Base-by-base conservation (phyloP, 1,140 invertebrate species). In the Heliothis virescens region DNA sequence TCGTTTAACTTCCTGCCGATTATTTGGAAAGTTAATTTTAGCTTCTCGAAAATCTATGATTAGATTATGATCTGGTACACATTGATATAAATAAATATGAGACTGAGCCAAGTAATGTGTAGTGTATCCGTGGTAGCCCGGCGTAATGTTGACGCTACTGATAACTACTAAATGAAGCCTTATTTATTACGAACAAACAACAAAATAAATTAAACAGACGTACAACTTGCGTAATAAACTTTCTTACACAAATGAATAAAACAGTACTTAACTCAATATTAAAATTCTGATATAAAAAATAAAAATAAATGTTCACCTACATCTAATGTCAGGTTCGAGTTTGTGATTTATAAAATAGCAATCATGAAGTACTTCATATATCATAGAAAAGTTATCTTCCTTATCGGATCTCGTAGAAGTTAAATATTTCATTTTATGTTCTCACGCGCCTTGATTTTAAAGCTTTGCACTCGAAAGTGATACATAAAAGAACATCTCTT, bases 191-290 rank as follows among this genome's bases (percentile, higher is more conserved):
- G 73, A 41, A 83, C 65, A 85, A 85, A 77, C 73, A 91, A 89
- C 89, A 88, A 87, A 90, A 91, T 91, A 90, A 91, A 90, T 90
- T 84, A 88, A 87, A 88, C 85, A 82, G 74, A 83, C 74, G 84
- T 89, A 89, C 87, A 89, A 80, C 82, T 85, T 85, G 85, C 55
- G 81, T 84, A 76, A 90, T 84, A 87, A 89, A 90, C 86, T 87
- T 87, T 85, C 59, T 79, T 79, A 77, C 59, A 77, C 73, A 62
- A 79, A 81, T 79, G 53, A 65, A 77, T 74, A 75, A 73, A 77
- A 75, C 79, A 41, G 60, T 65, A 76, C 18, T 57, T 79, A 74
- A 81, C 74, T 77, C 67, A 67, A 72, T 15, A 81, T 59, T 77
- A 81, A 81, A 76, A 47, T 63, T 72, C 73, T 81, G 52, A 69